Percentiles rank a stretch among this genome's conserved stretches.
These are phyloP conservation scores for Poeciliopsis turrubarensis DNA, from an alignment of 2,113 vertebrate species.

Conservation along the genomic window DNA sequence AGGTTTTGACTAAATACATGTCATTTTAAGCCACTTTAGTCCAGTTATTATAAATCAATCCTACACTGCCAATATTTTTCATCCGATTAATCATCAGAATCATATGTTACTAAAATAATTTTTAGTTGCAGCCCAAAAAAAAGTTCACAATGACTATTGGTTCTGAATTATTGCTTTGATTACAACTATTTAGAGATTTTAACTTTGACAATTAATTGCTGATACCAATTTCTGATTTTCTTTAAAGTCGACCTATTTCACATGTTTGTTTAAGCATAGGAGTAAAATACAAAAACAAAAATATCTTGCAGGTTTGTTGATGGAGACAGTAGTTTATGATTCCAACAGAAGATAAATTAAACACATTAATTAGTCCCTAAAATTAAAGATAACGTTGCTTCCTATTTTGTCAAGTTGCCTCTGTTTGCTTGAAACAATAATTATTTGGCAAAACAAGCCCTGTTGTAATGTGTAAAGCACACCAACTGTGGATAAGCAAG, in stretches of 20 bases:
- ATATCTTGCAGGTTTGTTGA: background rate
- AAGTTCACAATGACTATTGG: background rate
- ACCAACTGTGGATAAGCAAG: background rate
- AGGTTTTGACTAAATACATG: no score
- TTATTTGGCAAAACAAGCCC: background rate
- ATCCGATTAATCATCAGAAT: no score
- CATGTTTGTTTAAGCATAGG: background rate
- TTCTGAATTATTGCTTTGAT: background rate
- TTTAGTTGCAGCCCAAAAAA: background rate
- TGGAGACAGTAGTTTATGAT: background rate
- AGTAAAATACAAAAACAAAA: background rate
- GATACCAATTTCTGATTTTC: background rate
- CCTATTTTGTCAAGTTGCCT: background rate
- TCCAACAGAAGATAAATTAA: background rate
- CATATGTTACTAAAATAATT: no score
- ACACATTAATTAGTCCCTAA: background rate
- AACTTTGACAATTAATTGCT: background rate
- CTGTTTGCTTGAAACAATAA: background rate
- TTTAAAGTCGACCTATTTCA: background rate
- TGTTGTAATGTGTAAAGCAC: background rate
- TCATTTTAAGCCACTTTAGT: no score
- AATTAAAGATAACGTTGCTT: background rate
- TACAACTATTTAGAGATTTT: background rate
- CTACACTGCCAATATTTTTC: no score
- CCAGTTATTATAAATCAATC: no score